Evolutionary conservation across 1,140 invertebrate genomes (phyloP).

Genomic region (Coboldia fuscipes): DNA sequence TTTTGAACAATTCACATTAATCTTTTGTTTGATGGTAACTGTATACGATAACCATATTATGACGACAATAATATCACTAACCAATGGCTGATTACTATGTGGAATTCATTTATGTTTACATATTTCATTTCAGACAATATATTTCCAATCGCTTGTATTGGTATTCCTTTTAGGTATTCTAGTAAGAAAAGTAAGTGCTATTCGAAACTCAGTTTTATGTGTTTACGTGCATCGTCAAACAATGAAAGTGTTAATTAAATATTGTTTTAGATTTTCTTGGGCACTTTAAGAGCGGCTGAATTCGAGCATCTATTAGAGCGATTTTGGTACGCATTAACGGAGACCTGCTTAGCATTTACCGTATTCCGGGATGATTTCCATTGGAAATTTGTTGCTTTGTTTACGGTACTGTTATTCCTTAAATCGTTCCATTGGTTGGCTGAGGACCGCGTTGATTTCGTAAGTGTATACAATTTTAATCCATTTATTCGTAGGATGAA

Average conservation of each 20-base stretch:
- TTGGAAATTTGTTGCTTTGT: constrained; percentile 93
- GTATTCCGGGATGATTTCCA: constrained; percentile 99
- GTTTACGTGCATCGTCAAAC: background rate
- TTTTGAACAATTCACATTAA: constrained; percentile 6
- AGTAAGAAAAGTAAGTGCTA: constrained; percentile 50
- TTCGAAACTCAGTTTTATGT: background rate
- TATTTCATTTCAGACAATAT: constrained; percentile 69
- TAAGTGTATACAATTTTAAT: constrained; percentile 48
- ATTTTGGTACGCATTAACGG: constrained; percentile 97
- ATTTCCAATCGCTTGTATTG: constrained; percentile 91
- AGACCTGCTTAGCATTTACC: constrained; percentile 97
- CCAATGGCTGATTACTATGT: too few relatives aligned
- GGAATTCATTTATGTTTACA: too few relatives aligned
- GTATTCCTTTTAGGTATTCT: constrained; percentile 89
- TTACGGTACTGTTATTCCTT: constrained; percentile 88
- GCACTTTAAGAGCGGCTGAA: constrained; percentile 87
- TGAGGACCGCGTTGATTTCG: constrained; percentile 97
- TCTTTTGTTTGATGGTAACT: too few relatives aligned
- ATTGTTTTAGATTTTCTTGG: constrained; percentile 60
- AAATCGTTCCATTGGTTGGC: constrained; percentile 99
- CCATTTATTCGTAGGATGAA: background rate
- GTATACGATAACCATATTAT: too few relatives aligned
- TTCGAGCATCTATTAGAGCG: constrained; percentile 97
- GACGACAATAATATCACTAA: too few relatives aligned
- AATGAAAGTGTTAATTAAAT: background rate